phyloP scores from a whole-genome alignment of 1,140 invertebrate genomes.

The Holotrichia oblita region DNA sequence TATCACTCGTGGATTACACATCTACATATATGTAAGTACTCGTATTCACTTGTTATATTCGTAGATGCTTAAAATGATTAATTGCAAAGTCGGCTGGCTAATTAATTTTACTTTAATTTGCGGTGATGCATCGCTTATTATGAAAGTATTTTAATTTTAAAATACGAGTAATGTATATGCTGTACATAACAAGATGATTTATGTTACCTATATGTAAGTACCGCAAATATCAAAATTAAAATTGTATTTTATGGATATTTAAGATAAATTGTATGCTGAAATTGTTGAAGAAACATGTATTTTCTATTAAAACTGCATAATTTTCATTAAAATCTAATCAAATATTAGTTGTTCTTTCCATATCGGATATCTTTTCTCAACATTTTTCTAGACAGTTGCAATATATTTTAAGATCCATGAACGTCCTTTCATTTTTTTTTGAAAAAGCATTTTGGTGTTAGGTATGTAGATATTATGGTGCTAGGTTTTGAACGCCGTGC shows the following conservation, averaged over 20 bases:
- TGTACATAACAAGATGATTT: slow-evolving; percentile 12
- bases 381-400: too few species aligned
- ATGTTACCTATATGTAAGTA: neutral
- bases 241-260: neutral
- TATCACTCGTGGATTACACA: slow-evolving; percentile 3
- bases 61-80: neutral
- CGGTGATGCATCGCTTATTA: slow-evolving; percentile 16
- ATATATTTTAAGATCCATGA: too few species aligned
- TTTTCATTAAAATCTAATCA: too few species aligned
- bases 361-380: too few species aligned
- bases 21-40: neutral
- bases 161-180: neutral
- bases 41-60: neutral
- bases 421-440: too few species aligned
- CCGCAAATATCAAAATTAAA: neutral
- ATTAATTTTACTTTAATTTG: slow-evolving; percentile 14
- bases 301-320: too few species aligned
- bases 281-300: neutral
- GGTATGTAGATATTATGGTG: too few species aligned
- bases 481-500: too few species aligned
- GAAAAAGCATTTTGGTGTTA: too few species aligned
- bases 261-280: neutral
- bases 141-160: neutral
- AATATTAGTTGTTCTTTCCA: too few species aligned
- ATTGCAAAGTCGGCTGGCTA: neutral